Evolutionary conservation across 2,113 vertebrate genomes (phyloP), one percentile per base, ranked within the genome.

Genomic region (Triplophysa dalaica): DNA sequence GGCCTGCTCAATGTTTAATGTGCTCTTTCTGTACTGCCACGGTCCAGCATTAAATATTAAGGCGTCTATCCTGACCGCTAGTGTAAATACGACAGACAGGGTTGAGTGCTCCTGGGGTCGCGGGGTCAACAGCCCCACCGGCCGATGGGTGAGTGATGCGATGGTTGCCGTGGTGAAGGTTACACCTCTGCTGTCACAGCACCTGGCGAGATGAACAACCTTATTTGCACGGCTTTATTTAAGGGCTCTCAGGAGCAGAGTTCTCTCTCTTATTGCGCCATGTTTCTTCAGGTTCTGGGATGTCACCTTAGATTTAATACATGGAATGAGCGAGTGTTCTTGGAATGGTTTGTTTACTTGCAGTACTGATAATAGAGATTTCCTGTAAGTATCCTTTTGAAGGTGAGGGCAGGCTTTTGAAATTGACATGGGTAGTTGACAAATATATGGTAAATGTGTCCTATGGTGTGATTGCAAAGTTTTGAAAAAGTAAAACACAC

Each of bases 1-100:
- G 78, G 43, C 64, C 81, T 78, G 70, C 54, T 86, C 81, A 85
- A 85, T 86, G 81, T 85, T 86, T 85, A 86, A 85, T 86, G 85
- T n/a, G 45, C 81, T 81, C 77, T 79, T 85, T 84, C 82, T 84
- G 70, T 78, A 81, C 80, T 63, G 84, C 82, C 82, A 85, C 70
- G 56, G 56, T 78, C 75, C 41, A 33, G 80, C 80, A 84, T 85
- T 81, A 81, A 72, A 84, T 81, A 85, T 85, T 80, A 83, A 87
- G 75, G 78, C 38, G 17, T 64, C 54, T 62, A 29, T 54, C 54
- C 75, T 29, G 33, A 80, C 58, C 63, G 26, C 3, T 17, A 10
- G 72, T 56, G 66, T 69, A 61, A 64, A 68, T 41, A 62, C 8
- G 33, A 26, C 64, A 41, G 77, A 60, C 45, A 16, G 26, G 24